phyloP scores from a whole-genome alignment of 2,888 invertebrate species.

The Polylopha cassiicola region DNA sequence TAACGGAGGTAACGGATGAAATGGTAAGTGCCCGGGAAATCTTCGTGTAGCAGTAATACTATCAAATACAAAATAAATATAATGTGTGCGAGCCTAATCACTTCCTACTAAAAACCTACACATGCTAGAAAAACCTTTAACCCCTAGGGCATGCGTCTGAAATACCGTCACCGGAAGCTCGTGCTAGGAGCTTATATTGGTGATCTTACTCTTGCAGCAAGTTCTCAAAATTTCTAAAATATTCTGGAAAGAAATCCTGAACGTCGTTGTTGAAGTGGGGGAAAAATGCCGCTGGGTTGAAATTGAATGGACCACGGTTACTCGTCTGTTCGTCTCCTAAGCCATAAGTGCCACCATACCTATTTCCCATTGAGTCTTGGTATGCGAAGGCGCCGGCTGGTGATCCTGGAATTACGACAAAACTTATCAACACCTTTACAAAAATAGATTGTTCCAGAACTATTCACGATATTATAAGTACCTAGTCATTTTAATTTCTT shows the following conservation, averaged over 20 bases:
- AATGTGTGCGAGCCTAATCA: background rate
- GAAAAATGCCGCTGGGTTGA: slow-evolving; percentile 23
- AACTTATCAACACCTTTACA: no score
- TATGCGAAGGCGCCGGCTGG: slow-evolving; percentile 52
- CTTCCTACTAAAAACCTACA: background rate
- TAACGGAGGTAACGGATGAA: no score
- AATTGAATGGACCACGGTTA: slow-evolving; percentile 19
- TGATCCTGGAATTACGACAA: slow-evolving; percentile 28
- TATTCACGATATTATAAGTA: no score
- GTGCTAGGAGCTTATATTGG: slow-evolving; percentile 24
- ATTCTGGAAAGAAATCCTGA: slow-evolving; percentile 54
- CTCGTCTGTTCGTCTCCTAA: slow-evolving; percentile 43
- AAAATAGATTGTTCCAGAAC: no score
- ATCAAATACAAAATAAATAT: background rate
- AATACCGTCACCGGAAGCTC: slow-evolving; percentile 54
- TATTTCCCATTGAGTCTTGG: slow-evolving; percentile 58
- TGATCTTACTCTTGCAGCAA: slow-evolving; percentile 60
- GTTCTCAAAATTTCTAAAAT: slow-evolving; percentile 55
- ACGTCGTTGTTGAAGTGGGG: slow-evolving; percentile 31
- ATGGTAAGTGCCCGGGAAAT: no score
- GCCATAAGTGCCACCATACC: slow-evolving; percentile 64
- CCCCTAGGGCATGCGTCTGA: slow-evolving; percentile 15
- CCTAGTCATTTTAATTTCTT: no score
- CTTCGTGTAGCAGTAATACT: no score
- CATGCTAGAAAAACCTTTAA: slow-evolving; percentile 22